Evolutionary conservation across 2,113 vertebrate species (phyloP), one percentile per base, ranked within the genome.

Genomic region (Syrmaticus mikado): DNA sequence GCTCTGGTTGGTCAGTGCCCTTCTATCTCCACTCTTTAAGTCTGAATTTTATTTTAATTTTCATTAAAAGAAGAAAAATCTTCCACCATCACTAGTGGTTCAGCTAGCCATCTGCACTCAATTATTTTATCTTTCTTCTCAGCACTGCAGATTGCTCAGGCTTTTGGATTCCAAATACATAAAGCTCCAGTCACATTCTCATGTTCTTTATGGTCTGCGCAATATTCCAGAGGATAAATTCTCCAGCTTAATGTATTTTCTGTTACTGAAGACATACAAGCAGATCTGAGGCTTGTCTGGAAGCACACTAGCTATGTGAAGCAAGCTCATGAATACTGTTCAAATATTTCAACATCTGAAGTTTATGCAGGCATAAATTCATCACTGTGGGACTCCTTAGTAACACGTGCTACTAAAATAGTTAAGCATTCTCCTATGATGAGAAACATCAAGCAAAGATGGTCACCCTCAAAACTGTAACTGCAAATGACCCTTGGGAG

Each of bases 41-140:
- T 21, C 36, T 82, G 52, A 46, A 28, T 53, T 16, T 24, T 25
- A 20, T 74, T 60, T 34, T 32, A 30, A 11, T 46, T 34, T 24
- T 30, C 82, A 43, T 22, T 57, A 57, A 32, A 57, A 57, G 30
- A 18, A 32, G 18, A 62, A 20, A 21, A 34, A 64, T 65, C 82
- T 68, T 48, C 79, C 52, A 64, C 32, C 30, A 65, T 64, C 62
- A 10, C 34, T 57, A 41, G 72, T 57, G 27, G 1, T 22, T 36
- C 78, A 71, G 58, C 67, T 38, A 68, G 19, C 58, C 92, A 93
- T 77, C 94, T 95, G 96, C 62, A 85, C 34, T 38, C 91, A 77
- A 85, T 97, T 91, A 93, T 46, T 94, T 88, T 88, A 93, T 95
- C 95, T 96, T 60, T 74, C 73, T 67, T 46, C 12, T 30, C 10